Base-by-base conservation (phyloP, 2,797 vertebrate species). In the Cossypha polioptera region DNA sequence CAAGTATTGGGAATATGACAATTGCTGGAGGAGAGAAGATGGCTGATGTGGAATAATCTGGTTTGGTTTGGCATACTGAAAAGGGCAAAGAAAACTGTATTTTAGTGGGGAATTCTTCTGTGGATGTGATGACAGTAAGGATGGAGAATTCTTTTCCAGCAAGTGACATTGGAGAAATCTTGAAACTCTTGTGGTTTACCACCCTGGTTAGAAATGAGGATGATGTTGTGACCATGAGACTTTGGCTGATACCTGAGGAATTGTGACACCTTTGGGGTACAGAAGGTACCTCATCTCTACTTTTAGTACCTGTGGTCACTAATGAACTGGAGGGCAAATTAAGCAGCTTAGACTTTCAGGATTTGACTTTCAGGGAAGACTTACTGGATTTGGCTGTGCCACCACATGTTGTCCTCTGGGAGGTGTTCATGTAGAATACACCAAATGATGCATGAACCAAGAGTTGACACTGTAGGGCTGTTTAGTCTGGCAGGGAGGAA, bases 391-490 rank as follows among this genome's bases (percentile, higher is more conserved):
- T 47, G 28, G 5, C 53, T 48, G 40, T 89, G 36, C 10, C 28
- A 31, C 16, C 2, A 12, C 16, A 3, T 16, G 10, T 53, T 10
- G 9, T 61, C 15, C 15, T 54, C 61, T 58, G 40, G 25, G 28
- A 77, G 3, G 2, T 10, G 12, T 2, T 54, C 33, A 31, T 55
- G 25, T 5, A 36, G 43, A 48, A 22, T 53, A 14, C 9, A 51
- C 18, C 8, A 57, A 45, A 57, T 28, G 13, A 38, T n/a, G 31
- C 1, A 47, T 1, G 2, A 51, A 40, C 40, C 16, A 57, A 59
- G 19, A 28, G 11, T 33, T 40, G 15, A 19, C 4, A 1, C 4
- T 45, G 0, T 3, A 12, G 19, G 20, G 19, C 26, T 83, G 9
- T 65, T 94, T 36, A 78, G 50, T 63, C 33, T 80, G 62, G 22